Base-by-base conservation (phyloP, 2,797 vertebrate genomes). In the Botia kubotai region DNA sequence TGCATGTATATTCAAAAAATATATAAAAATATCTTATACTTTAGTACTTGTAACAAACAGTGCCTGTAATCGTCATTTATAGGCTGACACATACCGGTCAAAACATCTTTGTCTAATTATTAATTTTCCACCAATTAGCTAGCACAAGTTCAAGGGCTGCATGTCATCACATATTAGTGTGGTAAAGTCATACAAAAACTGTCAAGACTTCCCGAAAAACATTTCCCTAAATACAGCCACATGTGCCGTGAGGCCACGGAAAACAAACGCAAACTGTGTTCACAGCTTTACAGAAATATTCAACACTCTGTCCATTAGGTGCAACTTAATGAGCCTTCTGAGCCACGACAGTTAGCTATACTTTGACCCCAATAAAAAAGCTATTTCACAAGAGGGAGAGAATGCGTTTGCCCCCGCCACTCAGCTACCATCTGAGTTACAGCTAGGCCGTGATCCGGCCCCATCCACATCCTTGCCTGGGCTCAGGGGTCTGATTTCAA, bases 401-500 rank as follows among this genome's bases (percentile, higher is more conserved):
- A 79, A 80, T 77, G 77, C n/a, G 48, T 75, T 77, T 81, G 81
- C 77, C 83, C 79, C 62, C 26, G 80, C 76, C 79, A 86, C 84
- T 90, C 89, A 89, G 85, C 87, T 90, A 81, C 79, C 82, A 82
- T 82, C 74, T 79, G 89, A 93, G 91, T 87, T 84, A 88, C 89
- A 91, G 88, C 87, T 84, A 84, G 89, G 89, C 85, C 84, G 87
- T 90, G 88, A 91, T 90, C 86, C 82, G 66, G 85, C 88, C 89
- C 84, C 70, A 73, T 73, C 77, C 88, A 77, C 85, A 89, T 92
- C 91, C 91, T 92, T 90, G 89, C 76, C 89, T 83, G 79, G 89
- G 90, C 90, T 91, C 72, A 86, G 86, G 91, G 93, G 91, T 94
- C 92, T 91, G 87, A 93, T 94, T 95, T 94, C 93, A 94, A 93